Evolutionary conservation across 2,113 vertebrate species (phyloP), one percentile per base, ranked within the genome.

Genomic region (Vidua macroura): DNA sequence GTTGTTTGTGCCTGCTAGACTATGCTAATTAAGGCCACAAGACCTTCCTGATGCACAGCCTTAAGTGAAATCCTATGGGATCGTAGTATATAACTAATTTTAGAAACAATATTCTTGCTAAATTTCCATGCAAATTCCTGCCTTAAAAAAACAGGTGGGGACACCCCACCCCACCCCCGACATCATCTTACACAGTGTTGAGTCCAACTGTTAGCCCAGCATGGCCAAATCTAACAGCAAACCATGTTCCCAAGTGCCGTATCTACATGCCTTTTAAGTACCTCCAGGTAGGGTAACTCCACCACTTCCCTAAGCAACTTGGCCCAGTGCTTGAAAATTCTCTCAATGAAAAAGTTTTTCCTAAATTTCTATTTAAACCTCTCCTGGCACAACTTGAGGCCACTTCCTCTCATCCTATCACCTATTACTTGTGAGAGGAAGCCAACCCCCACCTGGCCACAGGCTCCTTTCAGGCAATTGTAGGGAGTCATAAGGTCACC

Each of bases 141-240:
- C 28, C 23, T 62, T 35, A 59, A 55, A 66, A 41, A 69, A 39
- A 48, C 41, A 48, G 19, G 9, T 19, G 1, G 14, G 13, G 20
- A 31, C 19, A 13, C 2, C 1, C 8, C 5, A 27, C 31, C 8
- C 10, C 7, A 1, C 9, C 31, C 14, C 4, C 1, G 4, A 53
- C 33, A 55, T 81, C 33, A 86, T 55, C 49, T 79, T 72, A 70
- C 16, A 7, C 5, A 51, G 44, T 10, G 30, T 20, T 53, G n/a
- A 48, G 16, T 59, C 12, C 39, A 79, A 14, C 39, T 31, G 14
- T 52, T 27, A 35, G 79, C 15, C 3, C 35, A 67, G 41, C 15
- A 21, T 13, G 31, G 55, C 25, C 46, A 80, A 74, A 7, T 55
- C n/a, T n/a, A 17, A 41, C 25, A 55, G 27, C 22, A 55, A 74